These are phyloP conservation scores for Herpetotheres cachinnans DNA, from an alignment of 2,113 vertebrate genomes.

Conservation along the genomic window DNA sequence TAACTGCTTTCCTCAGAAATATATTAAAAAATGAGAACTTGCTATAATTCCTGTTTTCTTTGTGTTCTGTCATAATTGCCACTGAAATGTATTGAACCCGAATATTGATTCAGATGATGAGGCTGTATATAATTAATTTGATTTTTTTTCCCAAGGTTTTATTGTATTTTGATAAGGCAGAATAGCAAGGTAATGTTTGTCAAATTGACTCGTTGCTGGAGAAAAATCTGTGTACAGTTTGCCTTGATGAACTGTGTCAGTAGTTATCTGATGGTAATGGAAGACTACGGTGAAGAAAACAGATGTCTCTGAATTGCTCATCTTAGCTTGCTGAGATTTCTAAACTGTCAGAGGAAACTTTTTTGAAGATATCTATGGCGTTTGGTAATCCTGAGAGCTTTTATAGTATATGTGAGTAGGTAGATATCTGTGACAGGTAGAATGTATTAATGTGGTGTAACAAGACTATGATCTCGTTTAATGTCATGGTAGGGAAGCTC, in stretches of 20 bases:
- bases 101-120: not conserved
- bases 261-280: not conserved
- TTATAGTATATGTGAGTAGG: not conserved
- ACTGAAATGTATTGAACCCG: not conserved
- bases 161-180: not conserved
- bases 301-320: not conserved
- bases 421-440: not conserved
- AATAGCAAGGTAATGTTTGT: not conserved
- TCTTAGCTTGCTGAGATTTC: conserved; percentile 10
- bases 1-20: not conserved
- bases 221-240: not conserved
- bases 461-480: not conserved
- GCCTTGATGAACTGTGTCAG: not conserved
- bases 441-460: not conserved
- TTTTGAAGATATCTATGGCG: not conserved
- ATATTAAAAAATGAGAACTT: not conserved
- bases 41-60: not conserved
- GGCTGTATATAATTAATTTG: not conserved
- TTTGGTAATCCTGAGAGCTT: not conserved
- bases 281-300: not conserved
- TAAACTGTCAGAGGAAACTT: not conserved
- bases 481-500: not conserved
- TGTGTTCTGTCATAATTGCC: not conserved
- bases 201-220: not conserved
- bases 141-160: not conserved